Evolutionary conservation across 2,113 vertebrate species (phyloP).

Genomic region (Rhea americana): DNA sequence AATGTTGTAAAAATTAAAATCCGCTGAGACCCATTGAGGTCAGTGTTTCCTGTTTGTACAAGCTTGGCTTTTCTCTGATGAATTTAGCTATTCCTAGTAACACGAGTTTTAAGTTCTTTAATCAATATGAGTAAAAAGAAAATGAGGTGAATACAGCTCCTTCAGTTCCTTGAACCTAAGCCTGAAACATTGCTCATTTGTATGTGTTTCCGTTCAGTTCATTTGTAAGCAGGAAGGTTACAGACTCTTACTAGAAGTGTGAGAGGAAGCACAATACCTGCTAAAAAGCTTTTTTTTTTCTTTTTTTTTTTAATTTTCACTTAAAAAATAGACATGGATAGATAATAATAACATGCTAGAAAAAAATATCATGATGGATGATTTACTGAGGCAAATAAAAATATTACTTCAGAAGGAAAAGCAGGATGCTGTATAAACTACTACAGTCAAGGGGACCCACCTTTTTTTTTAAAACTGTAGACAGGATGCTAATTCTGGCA

Average conservation of each 20-base stretch:
- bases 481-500: conserved; percentile 9
- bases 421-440: background rate
- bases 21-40: background rate
- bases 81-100: background rate
- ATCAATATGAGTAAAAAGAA: conserved; percentile 2
- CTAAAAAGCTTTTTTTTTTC: background rate
- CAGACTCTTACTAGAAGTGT: background rate
- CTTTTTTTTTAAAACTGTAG: background rate
- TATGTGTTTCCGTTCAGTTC: background rate
- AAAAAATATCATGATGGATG: background rate
- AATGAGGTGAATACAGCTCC: background rate
- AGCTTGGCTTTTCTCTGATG: background rate
- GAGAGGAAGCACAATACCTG: background rate
- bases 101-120: background rate
- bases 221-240: background rate
- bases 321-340: background rate
- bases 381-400: background rate
- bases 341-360: too few species aligned
- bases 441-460: background rate
- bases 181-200: background rate
- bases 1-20: background rate
- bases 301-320: too few species aligned
- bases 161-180: background rate
- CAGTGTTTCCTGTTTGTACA: background rate
- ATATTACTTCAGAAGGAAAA: background rate